These are phyloP conservation scores for Oplegnathus fasciatus DNA, from an alignment of 2,113 vertebrate species.

Conservation along the genomic window DNA sequence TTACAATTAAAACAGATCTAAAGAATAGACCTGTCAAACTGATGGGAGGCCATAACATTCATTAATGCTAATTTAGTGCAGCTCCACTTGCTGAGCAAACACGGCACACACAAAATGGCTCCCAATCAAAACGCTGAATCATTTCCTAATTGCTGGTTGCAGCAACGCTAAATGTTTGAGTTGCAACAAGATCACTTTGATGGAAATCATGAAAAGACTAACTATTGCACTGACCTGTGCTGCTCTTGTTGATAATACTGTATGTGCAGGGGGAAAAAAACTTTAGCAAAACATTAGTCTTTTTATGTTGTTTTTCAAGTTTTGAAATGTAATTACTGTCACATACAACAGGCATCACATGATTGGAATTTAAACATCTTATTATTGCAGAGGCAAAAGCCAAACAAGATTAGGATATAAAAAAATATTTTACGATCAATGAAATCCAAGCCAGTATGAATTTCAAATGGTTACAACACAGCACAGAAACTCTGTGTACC, in stretches of 20 bases:
- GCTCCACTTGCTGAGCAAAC: constrained; percentile 72
- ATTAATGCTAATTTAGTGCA: constrained; percentile 79
- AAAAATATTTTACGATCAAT: constrained; percentile 16
- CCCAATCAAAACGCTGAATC: constrained; percentile 79
- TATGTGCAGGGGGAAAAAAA: not conserved
- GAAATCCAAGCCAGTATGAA: not conserved
- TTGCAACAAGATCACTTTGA: constrained; percentile 47
- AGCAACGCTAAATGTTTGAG: constrained; percentile 55
- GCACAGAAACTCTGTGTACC: constrained; percentile 3
- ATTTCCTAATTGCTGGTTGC: constrained; percentile 76
- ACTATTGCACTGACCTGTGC: constrained; percentile 34
- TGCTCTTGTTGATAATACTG: not conserved
- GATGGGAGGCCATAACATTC: constrained; percentile 80
- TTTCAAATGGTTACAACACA: not conserved
- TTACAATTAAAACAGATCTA: constrained; percentile 82
- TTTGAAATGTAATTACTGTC: constrained; percentile 37
- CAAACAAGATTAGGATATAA: constrained; percentile 1
- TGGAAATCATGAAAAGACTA: constrained; percentile 45
- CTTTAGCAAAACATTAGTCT: not conserved
- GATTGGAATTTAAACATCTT: constrained; percentile 12
- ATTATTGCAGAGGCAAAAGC: not conserved
- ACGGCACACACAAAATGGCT: constrained; percentile 63
- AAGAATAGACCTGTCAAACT: constrained; percentile 82
- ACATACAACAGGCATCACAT: not conserved
- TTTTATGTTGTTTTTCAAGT: not conserved